Conservation (phyloP, 2,888 invertebrate species). For the Mongoloraphidia duomilia region DNA sequence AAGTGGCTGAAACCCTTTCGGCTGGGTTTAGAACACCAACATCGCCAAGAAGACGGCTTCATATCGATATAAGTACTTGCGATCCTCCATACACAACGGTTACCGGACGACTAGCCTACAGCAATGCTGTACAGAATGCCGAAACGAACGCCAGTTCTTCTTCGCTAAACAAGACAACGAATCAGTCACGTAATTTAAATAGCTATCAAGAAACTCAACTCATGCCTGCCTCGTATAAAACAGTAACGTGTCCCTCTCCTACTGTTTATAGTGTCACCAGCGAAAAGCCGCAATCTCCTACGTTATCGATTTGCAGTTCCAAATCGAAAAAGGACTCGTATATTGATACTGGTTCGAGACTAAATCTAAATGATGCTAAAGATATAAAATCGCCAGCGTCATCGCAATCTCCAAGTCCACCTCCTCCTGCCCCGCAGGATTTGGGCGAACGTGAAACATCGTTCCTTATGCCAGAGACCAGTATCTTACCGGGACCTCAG, state of each 20-base stretch:
- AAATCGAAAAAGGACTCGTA: conserved; percentile 51
- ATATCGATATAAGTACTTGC: conserved; percentile 37
- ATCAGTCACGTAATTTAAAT: conserved; percentile 16
- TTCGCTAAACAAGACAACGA: conserved; percentile 3
- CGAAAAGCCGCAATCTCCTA: conserved; percentile 44
- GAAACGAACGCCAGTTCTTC: conserved; percentile 34
- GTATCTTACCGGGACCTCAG: conserved; percentile 18
- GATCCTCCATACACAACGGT: conserved; percentile 50
- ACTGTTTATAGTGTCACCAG: conserved; percentile 34
- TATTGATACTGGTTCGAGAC: conserved; percentile 30
- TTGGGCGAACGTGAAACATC: conserved; percentile 47
- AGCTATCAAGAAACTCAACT: conserved; percentile 31
- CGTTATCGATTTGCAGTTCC: conserved; percentile 45
- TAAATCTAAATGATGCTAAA: conserved; percentile 5
- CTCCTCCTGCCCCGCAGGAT: conserved; percentile 73
- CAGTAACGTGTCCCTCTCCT: conserved; percentile 35
- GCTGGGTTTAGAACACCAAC: conserved; percentile 34
- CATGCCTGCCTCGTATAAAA: conserved; percentile 34
- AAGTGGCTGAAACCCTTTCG: conserved; percentile 43
- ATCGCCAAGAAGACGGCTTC: conserved; percentile 41
- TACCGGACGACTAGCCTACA: conserved; percentile 48
- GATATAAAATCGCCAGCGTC: conserved; percentile 12
- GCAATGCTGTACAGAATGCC: conserved; percentile 49
- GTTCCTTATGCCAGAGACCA: conserved; percentile 31
- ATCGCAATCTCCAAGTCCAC: conserved; percentile 49